Percentiles rank a stretch among this genome's conserved stretches.
Evolutionary conservation across 2,888 invertebrate species (phyloP).

Genomic region (Seira sanloemensis): DNA sequence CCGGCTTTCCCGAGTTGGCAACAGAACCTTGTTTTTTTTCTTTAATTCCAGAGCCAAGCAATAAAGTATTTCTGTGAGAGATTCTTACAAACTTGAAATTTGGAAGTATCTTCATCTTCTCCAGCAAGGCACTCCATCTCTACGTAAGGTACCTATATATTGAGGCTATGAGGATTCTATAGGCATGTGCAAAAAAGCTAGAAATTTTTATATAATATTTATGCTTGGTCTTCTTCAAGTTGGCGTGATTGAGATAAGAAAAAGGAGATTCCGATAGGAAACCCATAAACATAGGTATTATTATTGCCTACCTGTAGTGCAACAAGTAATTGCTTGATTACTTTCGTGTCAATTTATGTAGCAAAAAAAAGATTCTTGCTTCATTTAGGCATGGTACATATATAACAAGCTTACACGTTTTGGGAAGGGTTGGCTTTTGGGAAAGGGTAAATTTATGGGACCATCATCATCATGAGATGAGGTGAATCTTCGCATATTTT

Average conservation of each 20-base stretch:
- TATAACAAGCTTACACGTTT: neutral
- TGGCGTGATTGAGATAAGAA: neutral
- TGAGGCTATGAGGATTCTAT: too few species aligned
- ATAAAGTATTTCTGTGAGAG: too few species aligned
- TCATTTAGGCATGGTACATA: neutral
- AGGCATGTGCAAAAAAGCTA: too few species aligned
- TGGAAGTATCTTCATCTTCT: too few species aligned
- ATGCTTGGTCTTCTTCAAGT: too few species aligned
- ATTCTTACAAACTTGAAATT: too few species aligned
- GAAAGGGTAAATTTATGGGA: neutral
- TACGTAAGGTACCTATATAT: too few species aligned
- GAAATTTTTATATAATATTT: too few species aligned
- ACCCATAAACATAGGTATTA: constrained; percentile 4
- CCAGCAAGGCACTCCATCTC: too few species aligned
- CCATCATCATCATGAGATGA: neutral
- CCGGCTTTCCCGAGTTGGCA: neutral
- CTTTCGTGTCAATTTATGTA: neutral
- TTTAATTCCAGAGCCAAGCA: too few species aligned
- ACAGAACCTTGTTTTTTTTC: neutral
- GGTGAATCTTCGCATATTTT: neutral
- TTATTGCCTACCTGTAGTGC: neutral
- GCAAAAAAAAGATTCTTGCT: neutral
- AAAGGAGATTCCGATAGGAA: neutral
- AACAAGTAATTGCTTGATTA: neutral
- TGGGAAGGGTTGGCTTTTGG: neutral